Evolutionary conservation across 2,113 vertebrate species (phyloP), one percentile per base, ranked within the genome.

Genomic region (Pollachius pollachius): DNA sequence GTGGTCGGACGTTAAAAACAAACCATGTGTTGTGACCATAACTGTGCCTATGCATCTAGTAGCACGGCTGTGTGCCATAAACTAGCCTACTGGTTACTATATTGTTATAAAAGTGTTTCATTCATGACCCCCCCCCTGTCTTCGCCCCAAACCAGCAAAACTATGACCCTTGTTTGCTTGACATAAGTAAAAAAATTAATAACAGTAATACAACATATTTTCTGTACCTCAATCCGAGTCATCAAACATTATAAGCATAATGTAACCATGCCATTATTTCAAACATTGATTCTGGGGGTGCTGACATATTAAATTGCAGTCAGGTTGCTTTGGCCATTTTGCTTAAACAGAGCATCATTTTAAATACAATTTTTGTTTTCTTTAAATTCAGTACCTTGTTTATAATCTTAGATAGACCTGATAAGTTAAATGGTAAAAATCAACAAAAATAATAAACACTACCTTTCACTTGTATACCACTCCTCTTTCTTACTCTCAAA

Each of bases 171-270:
- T 3, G 6, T 68, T 64, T 64, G 64, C 65, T 61, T 52, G 52
- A 63, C 62, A 62, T 65, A 1, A 56, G 64, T 54, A 68, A 64
- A 54, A 41, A 9, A 73, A 61, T 60, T 52, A 16, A 23, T 16
- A 15, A 23, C 19, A 16, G 11, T 52, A 57, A 54, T 79, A 85
- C 76, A 83, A 75, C 78, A 79, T 78, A 74, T 7, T 76, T 69
- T 72, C 78, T 81, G 80, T 74, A 81, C 56, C 73, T 77, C 58
- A 27, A 16, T 52, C 69, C 60, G 3, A 76, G 41, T 69, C 37
- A 48, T 67, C 59, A 0, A 64, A 15, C 64, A 65, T 65, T 25
- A 62, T 70, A 66, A 63, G 15, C 69, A 13, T 12, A 12, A 4
- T 6, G 52, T 9, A 5, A 48, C 12, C 7, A 48, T 2, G 12